phyloP scores from a whole-genome alignment of 2,888 invertebrate species.

The Pandemis cinnamomeana region DNA sequence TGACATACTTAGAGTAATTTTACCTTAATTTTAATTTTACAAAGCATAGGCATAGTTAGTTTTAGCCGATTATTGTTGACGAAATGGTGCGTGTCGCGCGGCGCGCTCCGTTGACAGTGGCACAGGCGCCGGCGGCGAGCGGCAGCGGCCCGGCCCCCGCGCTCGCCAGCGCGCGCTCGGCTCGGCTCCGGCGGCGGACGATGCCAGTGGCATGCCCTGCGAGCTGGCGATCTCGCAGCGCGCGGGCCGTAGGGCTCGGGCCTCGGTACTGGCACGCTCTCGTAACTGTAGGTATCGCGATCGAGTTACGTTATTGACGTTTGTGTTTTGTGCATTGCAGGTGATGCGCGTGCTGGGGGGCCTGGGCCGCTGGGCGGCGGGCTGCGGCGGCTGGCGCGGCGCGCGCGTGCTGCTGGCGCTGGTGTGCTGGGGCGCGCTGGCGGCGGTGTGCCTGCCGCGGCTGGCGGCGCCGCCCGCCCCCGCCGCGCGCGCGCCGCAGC shows the following conservation, averaged over 20 bases:
- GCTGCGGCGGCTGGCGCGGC: conserved; percentile 63
- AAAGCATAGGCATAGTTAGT: neutral
- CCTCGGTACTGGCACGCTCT: neutral
- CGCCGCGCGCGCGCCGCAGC: conserved; percentile 51
- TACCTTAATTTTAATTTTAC: neutral
- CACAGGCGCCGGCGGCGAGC: neutral
- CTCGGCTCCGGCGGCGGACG: neutral
- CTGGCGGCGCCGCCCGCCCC: conserved; percentile 57
- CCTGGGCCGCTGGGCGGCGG: conserved; percentile 48
- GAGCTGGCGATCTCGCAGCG: neutral
- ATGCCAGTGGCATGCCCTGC: neutral
- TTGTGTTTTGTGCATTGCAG: conserved; percentile 54
- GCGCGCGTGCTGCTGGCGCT: conserved; percentile 74
- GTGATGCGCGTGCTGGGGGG: conserved; percentile 73
- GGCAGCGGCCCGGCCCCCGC: neutral
- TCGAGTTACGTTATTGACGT: neutral
- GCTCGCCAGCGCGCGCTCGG: neutral
- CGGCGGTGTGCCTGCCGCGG: conserved; percentile 66
- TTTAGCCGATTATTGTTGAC: neutral
- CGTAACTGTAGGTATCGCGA: neutral
- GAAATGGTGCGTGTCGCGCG: neutral
- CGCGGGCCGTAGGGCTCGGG: neutral
- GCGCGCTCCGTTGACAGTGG: neutral
- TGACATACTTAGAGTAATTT: neutral
- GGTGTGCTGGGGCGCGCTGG: conserved; percentile 73